Evolutionary conservation across 2,888 invertebrate species (phyloP).

Genomic region (Micropterix aruncella): DNA sequence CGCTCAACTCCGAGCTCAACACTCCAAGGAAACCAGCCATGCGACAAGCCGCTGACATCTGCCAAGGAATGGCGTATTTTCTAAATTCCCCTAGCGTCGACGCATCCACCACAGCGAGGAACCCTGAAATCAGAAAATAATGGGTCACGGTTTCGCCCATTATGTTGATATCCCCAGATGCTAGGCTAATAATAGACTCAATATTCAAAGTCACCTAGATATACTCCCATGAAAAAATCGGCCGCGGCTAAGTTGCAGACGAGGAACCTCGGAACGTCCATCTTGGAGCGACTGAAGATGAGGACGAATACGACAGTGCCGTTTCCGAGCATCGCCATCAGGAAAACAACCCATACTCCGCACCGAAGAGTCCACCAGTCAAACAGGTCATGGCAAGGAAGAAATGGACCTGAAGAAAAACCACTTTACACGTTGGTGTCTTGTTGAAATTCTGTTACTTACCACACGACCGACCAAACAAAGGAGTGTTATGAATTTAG

Average conservation of each 20-base stretch:
- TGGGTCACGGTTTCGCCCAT: no score
- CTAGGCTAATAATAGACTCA: no score
- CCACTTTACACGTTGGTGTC: no score
- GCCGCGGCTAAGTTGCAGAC: slow-evolving; percentile 95
- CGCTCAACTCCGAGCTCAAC: slow-evolving; percentile 84
- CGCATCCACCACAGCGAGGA: slow-evolving; percentile 91
- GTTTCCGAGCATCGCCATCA: slow-evolving; percentile 90
- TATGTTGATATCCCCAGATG: no score
- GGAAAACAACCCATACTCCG: slow-evolving; percentile 94
- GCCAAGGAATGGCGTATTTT: slow-evolving; percentile 95
- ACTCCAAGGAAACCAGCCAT: slow-evolving; percentile 92
- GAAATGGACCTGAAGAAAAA: slow-evolving; percentile 85
- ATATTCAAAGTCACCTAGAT: slow-evolving; percentile 48
- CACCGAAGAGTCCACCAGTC: slow-evolving; percentile 97
- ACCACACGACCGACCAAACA: no score
- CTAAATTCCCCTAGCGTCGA: slow-evolving; percentile 92
- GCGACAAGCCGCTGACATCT: slow-evolving; percentile 87
- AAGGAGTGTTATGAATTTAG: no score
- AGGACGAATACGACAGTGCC: slow-evolving; percentile 91
- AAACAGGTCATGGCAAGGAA: slow-evolving; percentile 91
- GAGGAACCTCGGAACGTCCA: slow-evolving; percentile 92
- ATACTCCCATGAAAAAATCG: slow-evolving; percentile 95
- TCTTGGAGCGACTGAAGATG: slow-evolving; percentile 79
- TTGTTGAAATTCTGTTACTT: no score
- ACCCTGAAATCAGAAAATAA: no score